These are phyloP conservation scores for Dinoponera quadriceps DNA, from an alignment of 1,140 invertebrate species.

Conservation along the genomic window DNA sequence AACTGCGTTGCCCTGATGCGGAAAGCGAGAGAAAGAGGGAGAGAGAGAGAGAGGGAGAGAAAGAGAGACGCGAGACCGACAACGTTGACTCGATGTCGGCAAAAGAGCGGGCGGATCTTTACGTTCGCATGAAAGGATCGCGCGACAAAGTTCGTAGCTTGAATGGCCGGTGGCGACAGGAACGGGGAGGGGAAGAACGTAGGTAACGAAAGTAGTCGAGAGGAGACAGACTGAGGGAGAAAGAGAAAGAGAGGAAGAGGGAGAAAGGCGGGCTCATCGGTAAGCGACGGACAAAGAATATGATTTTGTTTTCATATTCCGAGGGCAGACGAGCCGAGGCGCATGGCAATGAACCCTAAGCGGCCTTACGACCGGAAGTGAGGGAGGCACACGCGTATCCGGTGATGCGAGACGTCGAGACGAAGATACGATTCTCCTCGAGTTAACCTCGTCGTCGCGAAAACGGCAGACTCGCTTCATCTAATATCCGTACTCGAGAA, in stretches of 20 bases:
- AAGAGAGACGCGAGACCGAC: no score
- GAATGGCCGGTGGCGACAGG: background rate
- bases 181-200: background rate
- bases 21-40: constrained; percentile 7
- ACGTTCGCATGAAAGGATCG: constrained; percentile 1
- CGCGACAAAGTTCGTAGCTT: constrained; percentile 27
- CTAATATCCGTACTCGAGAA: background rate
- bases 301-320: constrained; percentile 81
- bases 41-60: no score
- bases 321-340: constrained; percentile 69
- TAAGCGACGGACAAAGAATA: constrained; percentile 74
- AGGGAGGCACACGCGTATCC: constrained; percentile 78
- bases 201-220: background rate
- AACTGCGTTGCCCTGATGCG: constrained; percentile 44
- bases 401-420: constrained; percentile 74
- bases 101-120: constrained; percentile 54
- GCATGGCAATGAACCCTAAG: constrained; percentile 75
- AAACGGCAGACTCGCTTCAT: background rate
- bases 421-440: constrained; percentile 67
- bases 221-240: no score
- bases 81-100: constrained; percentile 2
- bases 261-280: constrained; percentile 69
- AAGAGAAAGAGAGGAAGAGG: no score
- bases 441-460: background rate
- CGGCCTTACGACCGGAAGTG: constrained; percentile 74